Evolutionary conservation across 2,888 invertebrate species (phyloP), one percentile per base, ranked within the genome.

Genomic region (Ectemnius lituratus): DNA sequence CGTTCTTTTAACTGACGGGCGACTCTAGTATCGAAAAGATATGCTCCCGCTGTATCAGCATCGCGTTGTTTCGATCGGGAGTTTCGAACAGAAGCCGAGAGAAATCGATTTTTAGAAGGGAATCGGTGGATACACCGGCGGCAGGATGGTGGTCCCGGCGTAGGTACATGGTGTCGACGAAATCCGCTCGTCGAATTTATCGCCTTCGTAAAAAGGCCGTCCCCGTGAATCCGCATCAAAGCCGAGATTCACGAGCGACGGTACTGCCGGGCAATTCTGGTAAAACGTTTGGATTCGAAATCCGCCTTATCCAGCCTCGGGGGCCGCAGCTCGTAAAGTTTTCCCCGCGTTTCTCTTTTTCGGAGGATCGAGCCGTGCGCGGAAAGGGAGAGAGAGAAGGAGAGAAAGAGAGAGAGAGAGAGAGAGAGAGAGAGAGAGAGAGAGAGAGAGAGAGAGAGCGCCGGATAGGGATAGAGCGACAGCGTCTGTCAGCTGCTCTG

Each of bases 181-280:
- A 78, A 82, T 76, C 76, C 82, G 72, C 46, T 62, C 56, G 68
- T 73, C 73, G 81, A 83, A 82, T 82, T 82, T 83, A 82, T 82
- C 79, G 79, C 59, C 61, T 61, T 70, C 79, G 83, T 82, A 83
- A 82, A 82, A 82, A 83, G 74, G 67, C 63, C 70, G 71, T 68
- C 73, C 72, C 58, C 69, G 79, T 70, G 82, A 81, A 82, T 83
- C 77, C 74, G 81, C 79, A 79, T 83, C 79, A 83, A 83, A 83
- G 81, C 84, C 66, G 77, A 77, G 79, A 83, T 83, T 83, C 84
- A 81, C 81, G 83, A 83, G 74, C 72, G 75, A 59, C 46, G 72
- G 58, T 62, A 57, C 70, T 68, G 67, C 71, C 72, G 65, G 67
- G 69, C 81, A 83, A 83, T 83, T 81, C 79, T 78, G 84, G 77